Evolutionary conservation across 2,113 vertebrate species (phyloP).

Genomic region (Epinephelus cyanopodus): DNA sequence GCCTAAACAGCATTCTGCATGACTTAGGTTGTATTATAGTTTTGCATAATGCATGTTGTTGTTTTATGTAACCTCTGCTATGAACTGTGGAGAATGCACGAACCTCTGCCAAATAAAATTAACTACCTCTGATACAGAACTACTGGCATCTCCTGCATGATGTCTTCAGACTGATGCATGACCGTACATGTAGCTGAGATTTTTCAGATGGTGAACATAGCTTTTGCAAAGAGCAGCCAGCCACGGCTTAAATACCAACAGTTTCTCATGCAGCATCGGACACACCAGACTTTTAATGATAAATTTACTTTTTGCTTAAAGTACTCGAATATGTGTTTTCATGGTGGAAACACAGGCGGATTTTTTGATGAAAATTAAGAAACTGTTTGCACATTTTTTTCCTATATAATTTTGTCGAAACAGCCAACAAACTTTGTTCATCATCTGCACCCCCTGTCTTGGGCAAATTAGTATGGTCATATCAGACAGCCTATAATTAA

Average conservation of each 20-base stretch:
- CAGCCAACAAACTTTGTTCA: neutral
- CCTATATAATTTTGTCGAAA: neutral
- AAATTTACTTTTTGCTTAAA: too few species aligned
- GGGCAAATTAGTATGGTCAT: neutral
- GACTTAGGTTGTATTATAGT: neutral
- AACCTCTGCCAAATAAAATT: constrained; percentile 33
- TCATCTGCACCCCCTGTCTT: neutral
- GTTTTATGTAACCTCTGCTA: constrained; percentile 13
- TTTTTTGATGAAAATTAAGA: neutral
- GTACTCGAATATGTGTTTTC: neutral
- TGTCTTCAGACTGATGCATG: constrained; percentile 50
- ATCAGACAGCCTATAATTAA: neutral
- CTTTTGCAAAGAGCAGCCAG: constrained; percentile 17
- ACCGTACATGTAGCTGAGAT: constrained; percentile 48
- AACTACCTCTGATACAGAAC: neutral
- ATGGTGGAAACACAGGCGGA: neutral
- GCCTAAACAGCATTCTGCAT: constrained; percentile 15
- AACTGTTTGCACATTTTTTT: neutral
- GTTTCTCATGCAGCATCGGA: neutral
- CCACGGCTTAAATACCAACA: neutral
- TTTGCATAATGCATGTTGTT: constrained; percentile 11
- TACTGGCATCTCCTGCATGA: neutral
- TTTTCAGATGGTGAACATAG: constrained; percentile 49
- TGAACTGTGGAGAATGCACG: constrained; percentile 12
- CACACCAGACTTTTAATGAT: too few species aligned